Percentiles rank a stretch among this genome's conserved stretches.
phyloP scores from a whole-genome alignment of 2,113 vertebrate species.

The Oncorhynchus clarkii region DNA sequence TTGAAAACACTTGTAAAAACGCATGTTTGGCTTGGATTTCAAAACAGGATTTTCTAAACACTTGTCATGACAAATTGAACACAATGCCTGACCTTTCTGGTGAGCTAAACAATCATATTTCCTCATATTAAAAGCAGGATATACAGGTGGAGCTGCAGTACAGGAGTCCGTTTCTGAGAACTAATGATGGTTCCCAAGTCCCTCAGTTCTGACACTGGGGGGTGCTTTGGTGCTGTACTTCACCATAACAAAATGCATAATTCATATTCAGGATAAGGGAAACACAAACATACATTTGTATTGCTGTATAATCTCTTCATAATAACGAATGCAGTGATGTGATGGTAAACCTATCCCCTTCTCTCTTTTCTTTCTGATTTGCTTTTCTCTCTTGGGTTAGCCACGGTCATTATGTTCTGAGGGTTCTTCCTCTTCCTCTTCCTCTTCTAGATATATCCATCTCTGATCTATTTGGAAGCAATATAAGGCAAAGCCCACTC shows the following conservation, averaged over 20 bases:
- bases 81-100: neutral
- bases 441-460: neutral
- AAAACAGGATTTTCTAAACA: too few relatives aligned
- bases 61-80: neutral
- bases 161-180: neutral
- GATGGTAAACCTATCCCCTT: neutral
- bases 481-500: slow-evolving; percentile 15
- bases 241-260: neutral
- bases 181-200: neutral
- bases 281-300: neutral
- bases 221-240: slow-evolving; percentile 25
- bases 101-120: neutral
- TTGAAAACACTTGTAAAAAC: neutral
- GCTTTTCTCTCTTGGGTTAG: neutral
- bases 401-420: neutral
- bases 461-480: slow-evolving; percentile 33
- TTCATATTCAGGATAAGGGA: neutral
- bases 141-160: neutral
- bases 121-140: neutral
- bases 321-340: neutral
- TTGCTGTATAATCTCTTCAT: neutral
- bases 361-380: neutral
- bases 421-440: neutral
- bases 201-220: slow-evolving; percentile 24
- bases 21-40: neutral